Percentiles rank a stretch among this genome's conserved stretches.
phyloP scores from a whole-genome alignment of 1,140 invertebrate genomes.

The Euura lappo region DNA sequence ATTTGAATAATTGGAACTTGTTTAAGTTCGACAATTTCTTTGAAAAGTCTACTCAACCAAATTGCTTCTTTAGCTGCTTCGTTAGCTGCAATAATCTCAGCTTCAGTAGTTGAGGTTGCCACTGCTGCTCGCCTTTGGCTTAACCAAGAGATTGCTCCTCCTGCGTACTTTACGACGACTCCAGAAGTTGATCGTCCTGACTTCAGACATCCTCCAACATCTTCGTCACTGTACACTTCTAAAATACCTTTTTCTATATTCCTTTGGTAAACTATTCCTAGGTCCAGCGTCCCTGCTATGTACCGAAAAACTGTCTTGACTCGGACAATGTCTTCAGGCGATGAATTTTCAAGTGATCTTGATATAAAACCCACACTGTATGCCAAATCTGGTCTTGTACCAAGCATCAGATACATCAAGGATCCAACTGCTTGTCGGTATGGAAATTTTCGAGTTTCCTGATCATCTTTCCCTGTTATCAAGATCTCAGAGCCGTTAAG shows the following conservation, averaged over 20 bases:
- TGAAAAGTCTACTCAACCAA: too few relatives aligned
- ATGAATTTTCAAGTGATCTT: constrained; percentile 48
- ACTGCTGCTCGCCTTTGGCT: constrained; percentile 45
- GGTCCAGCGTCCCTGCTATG: constrained; percentile 39
- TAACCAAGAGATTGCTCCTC: constrained; percentile 43
- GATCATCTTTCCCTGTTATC: too few relatives aligned
- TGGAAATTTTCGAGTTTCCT: too few relatives aligned
- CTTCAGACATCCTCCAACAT: constrained; percentile 42
- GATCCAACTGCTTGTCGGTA: too few relatives aligned
- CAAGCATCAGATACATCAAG: too few relatives aligned
- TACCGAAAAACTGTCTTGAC: constrained; percentile 47
- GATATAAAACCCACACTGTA: constrained; percentile 44
- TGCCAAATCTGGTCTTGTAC: constrained; percentile 50
- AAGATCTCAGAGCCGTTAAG: too few relatives aligned
- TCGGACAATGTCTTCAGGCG: constrained; percentile 44
- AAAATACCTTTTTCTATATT: constrained; percentile 23
- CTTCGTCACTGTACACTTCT: constrained; percentile 47
- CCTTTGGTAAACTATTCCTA: constrained; percentile 36
- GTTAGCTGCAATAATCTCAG: too few relatives aligned
- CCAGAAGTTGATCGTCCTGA: too few relatives aligned
- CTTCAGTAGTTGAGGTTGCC: constrained; percentile 40
- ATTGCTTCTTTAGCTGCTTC: too few relatives aligned
- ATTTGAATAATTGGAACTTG: too few relatives aligned
- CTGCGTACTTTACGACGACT: too few relatives aligned
- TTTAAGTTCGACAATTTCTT: too few relatives aligned